Evolutionary conservation across 2,888 invertebrate species (phyloP).

Genomic region (Drosophila ochracea): DNA sequence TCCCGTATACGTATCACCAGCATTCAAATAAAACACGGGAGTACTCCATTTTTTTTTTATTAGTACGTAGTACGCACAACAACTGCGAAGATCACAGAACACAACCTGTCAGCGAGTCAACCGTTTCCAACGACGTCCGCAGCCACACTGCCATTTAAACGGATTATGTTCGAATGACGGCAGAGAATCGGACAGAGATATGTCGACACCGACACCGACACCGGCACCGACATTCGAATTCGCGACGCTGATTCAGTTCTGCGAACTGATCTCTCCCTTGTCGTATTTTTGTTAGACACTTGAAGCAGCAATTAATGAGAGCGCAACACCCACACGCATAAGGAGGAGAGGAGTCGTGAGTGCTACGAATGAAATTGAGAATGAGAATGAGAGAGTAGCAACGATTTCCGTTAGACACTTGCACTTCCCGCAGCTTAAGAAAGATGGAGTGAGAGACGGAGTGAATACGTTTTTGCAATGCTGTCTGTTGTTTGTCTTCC

Average conservation of each 20-base stretch:
- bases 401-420: too few relatives aligned
- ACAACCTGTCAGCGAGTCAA: conserved; percentile 33
- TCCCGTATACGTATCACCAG: conserved; percentile 96
- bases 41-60: conserved; percentile 86
- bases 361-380: too few relatives aligned
- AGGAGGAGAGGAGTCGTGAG: too few relatives aligned
- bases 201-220: neutral
- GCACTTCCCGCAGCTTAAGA: too few relatives aligned
- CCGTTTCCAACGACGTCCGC: conserved; percentile 50
- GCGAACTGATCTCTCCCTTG: conserved; percentile 23
- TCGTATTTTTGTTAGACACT: conserved; percentile 11
- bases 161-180: neutral
- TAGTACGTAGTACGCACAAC: neutral
- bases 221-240: neutral
- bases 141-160: conserved; percentile 44
- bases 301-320: conserved; percentile 2
- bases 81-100: conserved; percentile 24
- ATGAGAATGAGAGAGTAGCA: too few relatives aligned
- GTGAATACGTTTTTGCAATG: too few relatives aligned
- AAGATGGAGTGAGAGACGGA: too few relatives aligned
- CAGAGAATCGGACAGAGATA: neutral
- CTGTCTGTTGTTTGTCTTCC: too few relatives aligned
- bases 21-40: conserved; percentile 93
- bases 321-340: too few relatives aligned
- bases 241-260: conserved; percentile 2